Base-by-base conservation (phyloP, 2,797 vertebrate species). In the Percopsis omiscomaycus region DNA sequence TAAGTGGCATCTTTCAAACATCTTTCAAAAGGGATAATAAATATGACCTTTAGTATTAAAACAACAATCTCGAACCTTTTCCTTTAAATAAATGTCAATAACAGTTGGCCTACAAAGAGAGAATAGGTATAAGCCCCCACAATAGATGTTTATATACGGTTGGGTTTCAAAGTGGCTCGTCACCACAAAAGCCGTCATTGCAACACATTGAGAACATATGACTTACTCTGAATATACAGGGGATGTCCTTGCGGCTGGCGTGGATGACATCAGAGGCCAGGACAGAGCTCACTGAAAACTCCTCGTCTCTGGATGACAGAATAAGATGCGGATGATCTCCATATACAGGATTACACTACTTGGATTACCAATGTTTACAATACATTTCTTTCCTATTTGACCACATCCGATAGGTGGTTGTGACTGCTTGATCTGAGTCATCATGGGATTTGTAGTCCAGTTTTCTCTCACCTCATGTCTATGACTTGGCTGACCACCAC, bases 251-350 rank as follows among this genome's bases (percentile, higher is more conserved):
- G 80, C 95, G 93, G 85, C 90, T 96, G 72, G 98, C 98, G 51
- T 99, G 98, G 88, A 99, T 99, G 83, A 99, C 98, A 79, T 99
- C 98, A 28, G 96, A 99, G 53, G 96, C 96, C 89, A 98, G 84
- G 67, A 99, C 98, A 29, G 96, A 95, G 72, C 95, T 98, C 82
- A 99, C 98, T 2, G 96, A 98, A 86, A 99, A 99, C 84, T 99
- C 98, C 81, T 99, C 97, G 78, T 99, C 97, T 91, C 97, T 99
- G 86, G 0, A 69, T 22, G 52, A 68, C n/a, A 72, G 42, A 49
- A 59, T 0, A 22, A 64, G 28, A 59, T 14, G 2, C n/a, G 4
- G 4, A 3, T 37, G 32, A 37, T 37, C 8, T 37, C 32, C 32
- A 9, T 37, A 37, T 37, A 8, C 32, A 5, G 32, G 32, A 37